These are phyloP conservation scores for Timema cristinae DNA, from an alignment of 2,888 invertebrate genomes.

Conservation along the genomic window DNA sequence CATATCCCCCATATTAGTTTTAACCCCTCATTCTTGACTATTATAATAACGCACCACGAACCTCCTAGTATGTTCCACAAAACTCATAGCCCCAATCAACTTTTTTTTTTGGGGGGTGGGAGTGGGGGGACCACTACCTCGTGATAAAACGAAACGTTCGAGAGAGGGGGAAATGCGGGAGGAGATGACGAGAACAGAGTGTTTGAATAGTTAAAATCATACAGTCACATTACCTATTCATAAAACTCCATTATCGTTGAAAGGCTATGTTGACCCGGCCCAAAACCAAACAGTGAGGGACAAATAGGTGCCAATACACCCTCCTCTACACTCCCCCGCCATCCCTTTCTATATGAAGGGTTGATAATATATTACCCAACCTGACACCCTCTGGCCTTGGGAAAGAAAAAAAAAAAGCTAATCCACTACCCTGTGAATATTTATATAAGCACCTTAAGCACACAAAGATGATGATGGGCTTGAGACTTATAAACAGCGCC, in stretches of 20 bases:
- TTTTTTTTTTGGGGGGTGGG: no score
- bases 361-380: slow-evolving; percentile 51
- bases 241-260: slow-evolving; percentile 32
- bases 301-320: slow-evolving; percentile 19
- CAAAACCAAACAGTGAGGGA: slow-evolving; percentile 23
- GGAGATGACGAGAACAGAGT: slow-evolving; percentile 4
- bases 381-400: slow-evolving; percentile 27
- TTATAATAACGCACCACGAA: no score
- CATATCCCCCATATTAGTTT: no score
- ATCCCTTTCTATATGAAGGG: slow-evolving; percentile 20
- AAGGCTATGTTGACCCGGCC: slow-evolving; percentile 15
- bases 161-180: neutral
- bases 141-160: no score
- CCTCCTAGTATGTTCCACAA: no score
- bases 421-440: slow-evolving; percentile 43
- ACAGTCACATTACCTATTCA: slow-evolving; percentile 34
- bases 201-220: slow-evolving; percentile 35
- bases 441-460: slow-evolving; percentile 41
- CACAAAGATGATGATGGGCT: slow-evolving; percentile 25
- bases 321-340: neutral
- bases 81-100: no score
- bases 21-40: no score
- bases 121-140: no score
- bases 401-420: no score
- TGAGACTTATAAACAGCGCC: slow-evolving; percentile 24